Conservation (phyloP, 2,113 vertebrate genomes). For the Rhadina sibilatrix region DNA sequence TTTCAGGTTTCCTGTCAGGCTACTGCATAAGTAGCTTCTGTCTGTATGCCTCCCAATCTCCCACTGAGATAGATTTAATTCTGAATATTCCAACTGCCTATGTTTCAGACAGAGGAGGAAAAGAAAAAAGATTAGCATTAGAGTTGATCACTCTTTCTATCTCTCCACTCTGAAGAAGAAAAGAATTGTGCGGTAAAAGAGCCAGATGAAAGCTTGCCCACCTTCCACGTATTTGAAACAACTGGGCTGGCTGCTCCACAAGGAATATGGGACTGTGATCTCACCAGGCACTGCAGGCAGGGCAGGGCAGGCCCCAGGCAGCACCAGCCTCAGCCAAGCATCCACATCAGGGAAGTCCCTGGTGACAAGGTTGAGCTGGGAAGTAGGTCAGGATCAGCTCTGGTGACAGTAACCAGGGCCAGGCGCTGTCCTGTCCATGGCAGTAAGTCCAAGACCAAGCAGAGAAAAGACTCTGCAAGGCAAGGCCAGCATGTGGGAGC, state of each 20-base stretch:
- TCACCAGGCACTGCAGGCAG: not conserved
- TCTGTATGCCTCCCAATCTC: not conserved
- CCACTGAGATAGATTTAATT: not conserved
- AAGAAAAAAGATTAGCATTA: not conserved
- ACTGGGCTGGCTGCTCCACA: not conserved
- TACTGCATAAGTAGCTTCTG: not conserved
- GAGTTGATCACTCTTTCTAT: not conserved
- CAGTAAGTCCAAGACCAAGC: not conserved
- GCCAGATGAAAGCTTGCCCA: not conserved
- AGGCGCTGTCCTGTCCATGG: rapidly evolving
- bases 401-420: not conserved
- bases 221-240: not conserved
- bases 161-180: not conserved
- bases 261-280: not conserved
- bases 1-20: not conserved
- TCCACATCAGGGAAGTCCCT: not conserved
- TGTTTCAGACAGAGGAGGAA: not conserved
- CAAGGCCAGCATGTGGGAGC: not conserved
- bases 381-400: not conserved
- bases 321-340: not conserved
- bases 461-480: not conserved
- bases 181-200: not conserved
- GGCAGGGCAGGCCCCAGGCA: not conserved
- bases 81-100: not conserved
- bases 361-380: not conserved